Evolutionary conservation across 1,140 invertebrate species (phyloP), one percentile per base, ranked within the genome.

Genomic region (Cotesia vestalis): DNA sequence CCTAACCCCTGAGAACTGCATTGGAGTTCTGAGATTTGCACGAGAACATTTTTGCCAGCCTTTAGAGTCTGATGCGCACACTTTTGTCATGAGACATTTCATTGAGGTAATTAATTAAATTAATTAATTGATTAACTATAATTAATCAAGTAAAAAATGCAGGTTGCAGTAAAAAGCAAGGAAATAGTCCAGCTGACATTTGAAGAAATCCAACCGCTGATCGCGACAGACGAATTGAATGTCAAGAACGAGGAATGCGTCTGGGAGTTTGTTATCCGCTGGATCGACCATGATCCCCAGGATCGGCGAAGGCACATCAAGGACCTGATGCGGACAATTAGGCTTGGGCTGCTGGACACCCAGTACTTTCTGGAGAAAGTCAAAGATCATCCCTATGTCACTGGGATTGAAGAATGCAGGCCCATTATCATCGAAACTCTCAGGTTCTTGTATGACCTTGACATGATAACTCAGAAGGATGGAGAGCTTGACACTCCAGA

Each of bases 341-440:
- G 95, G 17, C 88, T 97, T 2, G 95, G 96, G 4, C 86, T 97
- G 0, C 87, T 98, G 77, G 93, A 96, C 67, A 95, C 94, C 0
- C 91, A 95, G 62, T 94, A 90, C 78, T 93, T 94, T 78, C 83
- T 93, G 27, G 91, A 93, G 77, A 89, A 90, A 71, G 90, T 92
- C 0, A 92, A 92, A 73, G 89, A 89, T 69, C 90, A 90, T 82
- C 89, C 85, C 6, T 92, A 89, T 78, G 91, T 93, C 0, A 83
- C 87, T 1, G 88, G 89, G 1, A 90, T 90, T 73, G 90, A 91
- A 5, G 86, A 86, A 2, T 93, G 92, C 75, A 86, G 90, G 35
- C 91, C 91, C 0, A 88, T 94, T 17, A 89, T 94, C n/a, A 93
- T 93, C 17, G 91, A 94, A 73, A 93, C 92, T 0, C 78, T 94